These are phyloP conservation scores for Aleiodes sp. DNA, from an alignment of 1,140 invertebrate species.

Conservation along the genomic window DNA sequence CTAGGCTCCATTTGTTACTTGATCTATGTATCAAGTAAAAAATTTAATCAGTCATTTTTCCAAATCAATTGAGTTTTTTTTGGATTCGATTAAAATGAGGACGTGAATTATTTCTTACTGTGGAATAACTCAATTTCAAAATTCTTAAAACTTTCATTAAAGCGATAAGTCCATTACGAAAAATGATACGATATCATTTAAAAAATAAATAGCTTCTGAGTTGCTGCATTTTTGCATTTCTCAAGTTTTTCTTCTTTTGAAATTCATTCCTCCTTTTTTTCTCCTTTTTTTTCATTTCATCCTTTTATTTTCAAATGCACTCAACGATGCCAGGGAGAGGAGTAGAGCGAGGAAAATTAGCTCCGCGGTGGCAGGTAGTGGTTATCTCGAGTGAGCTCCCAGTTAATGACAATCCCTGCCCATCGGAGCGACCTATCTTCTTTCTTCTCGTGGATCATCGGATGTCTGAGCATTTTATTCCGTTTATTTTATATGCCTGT, in stretches of 20 bases:
- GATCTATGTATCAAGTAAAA: not conserved
- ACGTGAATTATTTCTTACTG: too few relatives aligned
- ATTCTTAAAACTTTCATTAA: too few relatives aligned
- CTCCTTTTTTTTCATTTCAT: conserved; percentile 10
- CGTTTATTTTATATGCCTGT: conserved; percentile 15
- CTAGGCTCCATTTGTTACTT: not conserved
- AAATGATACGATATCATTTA: not conserved
- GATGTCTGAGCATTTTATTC: conserved; percentile 34
- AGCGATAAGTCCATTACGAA: conserved; percentile 1
- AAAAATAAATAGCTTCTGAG: not conserved
- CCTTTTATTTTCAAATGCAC: conserved; percentile 25
- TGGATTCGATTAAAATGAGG: too few relatives aligned
- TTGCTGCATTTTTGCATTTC: conserved; percentile 11
- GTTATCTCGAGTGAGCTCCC: conserved; percentile 64
- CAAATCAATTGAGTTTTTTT: too few relatives aligned
- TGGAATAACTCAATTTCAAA: too few relatives aligned
- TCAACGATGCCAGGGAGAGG: conserved; percentile 34
- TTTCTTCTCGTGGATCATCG: conserved; percentile 40
- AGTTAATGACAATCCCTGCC: conserved; percentile 65
- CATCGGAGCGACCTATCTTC: conserved; percentile 22
- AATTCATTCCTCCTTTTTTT: not conserved
- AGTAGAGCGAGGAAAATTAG: conserved; percentile 59
- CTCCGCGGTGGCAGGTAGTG: conserved; percentile 64
- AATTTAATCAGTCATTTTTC: too few relatives aligned
- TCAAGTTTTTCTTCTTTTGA: not conserved